Conservation (phyloP, 2,113 vertebrate species). For the Nettapus auritus region DNA sequence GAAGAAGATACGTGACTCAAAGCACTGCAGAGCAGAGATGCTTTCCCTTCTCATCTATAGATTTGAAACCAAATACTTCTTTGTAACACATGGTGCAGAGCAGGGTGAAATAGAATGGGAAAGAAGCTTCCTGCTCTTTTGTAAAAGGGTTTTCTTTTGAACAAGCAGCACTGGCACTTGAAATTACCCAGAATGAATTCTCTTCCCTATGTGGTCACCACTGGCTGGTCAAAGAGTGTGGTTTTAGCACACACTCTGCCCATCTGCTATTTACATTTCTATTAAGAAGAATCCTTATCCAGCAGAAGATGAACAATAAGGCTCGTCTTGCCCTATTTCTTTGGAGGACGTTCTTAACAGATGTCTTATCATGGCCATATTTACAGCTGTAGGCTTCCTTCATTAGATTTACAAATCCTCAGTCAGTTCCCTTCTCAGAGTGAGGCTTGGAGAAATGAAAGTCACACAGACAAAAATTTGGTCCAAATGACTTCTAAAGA, state of each 20-base stretch:
- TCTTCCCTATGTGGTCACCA: not conserved
- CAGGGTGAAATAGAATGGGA: not conserved
- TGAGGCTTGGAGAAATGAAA: not conserved
- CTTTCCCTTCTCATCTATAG: not conserved
- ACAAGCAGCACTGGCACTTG: not conserved
- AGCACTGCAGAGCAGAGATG: not conserved
- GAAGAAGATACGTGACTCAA: not conserved
- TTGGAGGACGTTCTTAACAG: not conserved
- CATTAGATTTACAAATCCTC: not conserved
- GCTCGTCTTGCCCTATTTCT: not conserved
- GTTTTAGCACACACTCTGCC: not conserved
- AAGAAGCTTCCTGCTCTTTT: not conserved
- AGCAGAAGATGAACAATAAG: not conserved
- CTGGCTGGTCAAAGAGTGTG: not conserved
- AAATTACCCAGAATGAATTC: not conserved
- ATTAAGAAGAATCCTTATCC: not conserved
- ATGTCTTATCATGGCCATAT: not conserved
- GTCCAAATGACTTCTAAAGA: not conserved
- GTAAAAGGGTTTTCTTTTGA: not conserved
- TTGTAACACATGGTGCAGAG: not conserved
- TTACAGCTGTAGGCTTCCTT: not conserved
- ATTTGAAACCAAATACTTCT: not conserved
- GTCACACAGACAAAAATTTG: not conserved
- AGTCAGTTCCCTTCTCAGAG: not conserved
- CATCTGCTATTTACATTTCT: not conserved